Evolutionary conservation across 2,797 vertebrate genomes (phyloP).

Genomic region (Gymnoscopelus microlampas): DNA sequence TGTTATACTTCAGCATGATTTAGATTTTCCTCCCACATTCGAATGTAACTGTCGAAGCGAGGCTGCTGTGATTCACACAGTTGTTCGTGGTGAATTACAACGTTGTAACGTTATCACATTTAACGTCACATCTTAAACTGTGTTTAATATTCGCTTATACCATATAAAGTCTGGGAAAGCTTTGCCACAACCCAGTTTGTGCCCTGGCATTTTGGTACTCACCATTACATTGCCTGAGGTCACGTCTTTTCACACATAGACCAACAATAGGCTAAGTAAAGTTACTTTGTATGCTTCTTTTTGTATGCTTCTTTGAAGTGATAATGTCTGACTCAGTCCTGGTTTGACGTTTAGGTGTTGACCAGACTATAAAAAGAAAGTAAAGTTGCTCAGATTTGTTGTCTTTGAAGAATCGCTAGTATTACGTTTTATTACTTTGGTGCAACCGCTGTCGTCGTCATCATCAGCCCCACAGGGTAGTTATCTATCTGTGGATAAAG

Average conservation of each 20-base stretch:
- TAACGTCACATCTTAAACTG: too few relatives aligned
- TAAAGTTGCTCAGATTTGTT: background rate
- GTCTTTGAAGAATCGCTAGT: background rate
- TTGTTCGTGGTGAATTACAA: background rate
- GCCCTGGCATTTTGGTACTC: slow-evolving; percentile 6
- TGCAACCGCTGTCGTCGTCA: slow-evolving; percentile 33
- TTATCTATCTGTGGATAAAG: too few relatives aligned
- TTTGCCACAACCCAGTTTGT: slow-evolving; percentile 27
- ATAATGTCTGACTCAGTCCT: background rate
- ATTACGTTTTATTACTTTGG: slow-evolving; percentile 43
- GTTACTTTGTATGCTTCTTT: background rate
- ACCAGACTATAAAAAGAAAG: slow-evolving; percentile 2
- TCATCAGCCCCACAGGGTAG: too few relatives aligned
- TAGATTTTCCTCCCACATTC: background rate
- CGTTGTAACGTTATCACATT: background rate
- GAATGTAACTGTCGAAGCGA: slow-evolving; percentile 6
- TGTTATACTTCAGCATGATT: slow-evolving; percentile 28
- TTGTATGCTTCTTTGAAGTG: slow-evolving; percentile 3
- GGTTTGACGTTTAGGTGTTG: background rate
- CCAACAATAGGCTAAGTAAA: background rate
- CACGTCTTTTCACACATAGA: slow-evolving; percentile 5
- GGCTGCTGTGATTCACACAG: slow-evolving; percentile 24
- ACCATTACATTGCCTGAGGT: slow-evolving; percentile 16
- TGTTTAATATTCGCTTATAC: too few relatives aligned
- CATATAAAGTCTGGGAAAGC: slow-evolving; percentile 18